These are phyloP conservation scores for Dipodomys ordii DNA, from an alignment of 2,113 vertebrate genomes.

Conservation along the genomic window DNA sequence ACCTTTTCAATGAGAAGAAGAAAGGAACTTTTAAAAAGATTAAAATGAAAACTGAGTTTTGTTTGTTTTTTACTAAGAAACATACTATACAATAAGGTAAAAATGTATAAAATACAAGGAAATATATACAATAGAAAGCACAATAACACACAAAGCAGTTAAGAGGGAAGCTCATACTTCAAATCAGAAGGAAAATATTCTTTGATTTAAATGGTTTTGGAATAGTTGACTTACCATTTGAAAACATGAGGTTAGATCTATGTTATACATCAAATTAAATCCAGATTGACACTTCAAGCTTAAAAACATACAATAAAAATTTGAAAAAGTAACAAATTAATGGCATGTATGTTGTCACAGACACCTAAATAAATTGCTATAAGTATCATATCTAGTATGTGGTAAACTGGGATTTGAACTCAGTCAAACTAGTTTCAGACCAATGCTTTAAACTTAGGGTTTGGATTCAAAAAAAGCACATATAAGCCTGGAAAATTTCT, in stretches of 20 bases:
- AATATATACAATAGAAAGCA: slow-evolving; percentile 4
- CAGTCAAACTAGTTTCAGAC: background rate
- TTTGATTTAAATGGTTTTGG: slow-evolving; percentile 17
- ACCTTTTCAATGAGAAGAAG: slow-evolving; percentile 15
- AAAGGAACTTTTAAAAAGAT: background rate
- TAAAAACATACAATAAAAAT: background rate
- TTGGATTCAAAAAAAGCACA: background rate
- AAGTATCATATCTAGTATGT: background rate
- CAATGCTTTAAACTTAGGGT: background rate
- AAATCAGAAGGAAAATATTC: slow-evolving; percentile 41
- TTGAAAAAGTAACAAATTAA: background rate
- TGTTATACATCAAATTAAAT: background rate
- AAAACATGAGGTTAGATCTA: slow-evolving; percentile 16
- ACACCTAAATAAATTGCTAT: background rate
- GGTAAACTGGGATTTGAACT: background rate
- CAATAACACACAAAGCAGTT: background rate
- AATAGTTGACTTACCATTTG: background rate
- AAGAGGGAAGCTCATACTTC: slow-evolving; percentile 15
- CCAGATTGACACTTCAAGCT: background rate
- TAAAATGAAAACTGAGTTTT: background rate
- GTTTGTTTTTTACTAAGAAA: background rate
- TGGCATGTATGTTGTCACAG: background rate
- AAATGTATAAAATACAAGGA: background rate
- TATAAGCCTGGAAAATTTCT: background rate
- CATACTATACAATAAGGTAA: background rate